Evolutionary conservation across 2,888 invertebrate species (phyloP).

Genomic region (Crossocerus cetratus): DNA sequence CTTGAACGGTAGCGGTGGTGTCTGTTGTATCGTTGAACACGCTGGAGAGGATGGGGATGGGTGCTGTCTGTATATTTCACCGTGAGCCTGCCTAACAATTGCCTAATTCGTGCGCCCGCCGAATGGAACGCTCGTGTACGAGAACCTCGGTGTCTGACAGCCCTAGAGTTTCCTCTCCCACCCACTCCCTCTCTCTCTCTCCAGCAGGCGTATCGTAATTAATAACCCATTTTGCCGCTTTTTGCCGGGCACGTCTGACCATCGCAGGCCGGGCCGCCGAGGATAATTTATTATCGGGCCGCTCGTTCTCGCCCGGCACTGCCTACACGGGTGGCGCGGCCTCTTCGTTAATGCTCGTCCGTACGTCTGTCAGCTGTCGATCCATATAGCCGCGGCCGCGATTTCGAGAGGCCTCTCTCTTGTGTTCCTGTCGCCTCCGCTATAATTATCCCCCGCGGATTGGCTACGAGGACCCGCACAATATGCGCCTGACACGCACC

Average conservation of each 20-base stretch:
- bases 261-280: slow-evolving; percentile 48
- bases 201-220: slow-evolving; percentile 64
- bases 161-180: not conserved
- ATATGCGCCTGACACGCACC: not conserved
- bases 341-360: slow-evolving; percentile 43
- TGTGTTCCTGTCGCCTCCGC: slow-evolving; percentile 1
- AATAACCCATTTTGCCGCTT: slow-evolving; percentile 71
- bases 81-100: slow-evolving; percentile 30
- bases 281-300: slow-evolving; percentile 70
- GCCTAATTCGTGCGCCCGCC: slow-evolving; percentile 24
- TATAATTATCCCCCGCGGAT: not conserved
- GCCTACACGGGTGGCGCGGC: not conserved
- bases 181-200: slow-evolving; percentile 5
- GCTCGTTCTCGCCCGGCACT: slow-evolving; percentile 34
- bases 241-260: slow-evolving; percentile 59
- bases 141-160: not conserved
- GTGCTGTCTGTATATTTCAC: slow-evolving; percentile 10
- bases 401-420: not conserved
- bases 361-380: slow-evolving; percentile 47
- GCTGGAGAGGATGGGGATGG: not conserved
- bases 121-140: slow-evolving; percentile 9
- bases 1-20: slow-evolving; percentile 16
- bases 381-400: slow-evolving; percentile 1
- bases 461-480: not conserved
- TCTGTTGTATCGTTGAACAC: not conserved